Percentiles rank a stretch among this genome's conserved stretches.
Conservation (phyloP, 2,888 invertebrate species). For the Pardosa pseudoannulata region DNA sequence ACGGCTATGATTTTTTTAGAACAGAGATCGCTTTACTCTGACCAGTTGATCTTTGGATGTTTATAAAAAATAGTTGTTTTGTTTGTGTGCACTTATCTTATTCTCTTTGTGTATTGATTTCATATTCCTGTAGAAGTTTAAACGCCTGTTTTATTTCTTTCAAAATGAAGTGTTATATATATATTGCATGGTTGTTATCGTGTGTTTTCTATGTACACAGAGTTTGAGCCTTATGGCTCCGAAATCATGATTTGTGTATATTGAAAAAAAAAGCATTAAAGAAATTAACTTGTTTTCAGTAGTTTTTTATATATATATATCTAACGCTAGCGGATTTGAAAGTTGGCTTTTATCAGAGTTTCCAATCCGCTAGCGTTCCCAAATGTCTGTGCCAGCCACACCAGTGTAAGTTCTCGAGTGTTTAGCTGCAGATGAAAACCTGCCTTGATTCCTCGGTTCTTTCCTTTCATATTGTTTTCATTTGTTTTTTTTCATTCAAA, state of each 20-base stretch:
- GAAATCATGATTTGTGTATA: background rate
- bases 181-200: conserved; percentile 9
- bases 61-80: too few species aligned
- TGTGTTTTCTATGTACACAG: background rate
- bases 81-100: too few species aligned
- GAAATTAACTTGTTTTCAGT: conserved; percentile 4
- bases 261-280: background rate
- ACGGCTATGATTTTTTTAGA: too few species aligned
- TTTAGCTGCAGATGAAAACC: conserved; percentile 73
- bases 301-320: conserved; percentile 10
- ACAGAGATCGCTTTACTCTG: too few species aligned
- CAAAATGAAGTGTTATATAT: background rate
- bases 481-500: conserved; percentile 16
- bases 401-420: conserved; percentile 69
- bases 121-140: too few species aligned
- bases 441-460: conserved; percentile 68
- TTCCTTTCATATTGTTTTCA: conserved; percentile 5
- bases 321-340: conserved; percentile 64
- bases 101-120: too few species aligned
- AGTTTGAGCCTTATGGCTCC: background rate
- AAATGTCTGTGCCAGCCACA: conserved; percentile 65
- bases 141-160: too few species aligned
- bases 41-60: too few species aligned
- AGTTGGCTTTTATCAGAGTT: conserved; percentile 57
- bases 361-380: background rate